Evolutionary conservation across 2,113 vertebrate genomes (phyloP).

Genomic region (Brachyhypopomus occidentalis): DNA sequence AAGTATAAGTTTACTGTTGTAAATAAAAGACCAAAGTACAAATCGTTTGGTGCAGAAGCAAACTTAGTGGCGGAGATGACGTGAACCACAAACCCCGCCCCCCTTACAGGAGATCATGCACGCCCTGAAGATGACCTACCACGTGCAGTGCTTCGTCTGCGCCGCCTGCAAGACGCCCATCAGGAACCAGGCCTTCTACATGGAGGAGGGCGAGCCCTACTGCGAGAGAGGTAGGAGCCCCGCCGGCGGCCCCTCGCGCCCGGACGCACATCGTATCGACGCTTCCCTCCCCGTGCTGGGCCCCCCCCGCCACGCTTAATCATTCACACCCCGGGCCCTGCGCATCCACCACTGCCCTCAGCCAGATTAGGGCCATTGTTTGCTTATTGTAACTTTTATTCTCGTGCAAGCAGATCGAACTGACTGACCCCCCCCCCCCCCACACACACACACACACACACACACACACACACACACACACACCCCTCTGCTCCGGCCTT

Average conservation of each 20-base stretch:
- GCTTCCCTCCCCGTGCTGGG: too few relatives aligned
- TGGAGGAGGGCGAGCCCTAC: slow-evolving; percentile 97
- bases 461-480: too few relatives aligned
- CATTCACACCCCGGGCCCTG: slow-evolving; percentile 26
- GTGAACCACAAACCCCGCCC: background rate
- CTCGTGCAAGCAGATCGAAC: background rate
- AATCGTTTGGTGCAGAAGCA: too few relatives aligned
- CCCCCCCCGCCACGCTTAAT: slow-evolving; percentile 38
- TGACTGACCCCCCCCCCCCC: background rate
- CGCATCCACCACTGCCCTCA: slow-evolving; percentile 14
- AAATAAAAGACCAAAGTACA: too few relatives aligned
- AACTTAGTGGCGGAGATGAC: background rate
- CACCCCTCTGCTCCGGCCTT: background rate
- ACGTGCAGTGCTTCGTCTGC: slow-evolving; percentile 93
- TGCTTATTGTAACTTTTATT: background rate
- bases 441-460: too few relatives aligned
- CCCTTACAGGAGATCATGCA: slow-evolving; percentile 94
- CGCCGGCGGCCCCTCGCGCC: background rate
- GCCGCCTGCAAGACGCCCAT: slow-evolving; percentile 92
- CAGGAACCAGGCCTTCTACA: slow-evolving; percentile 96
- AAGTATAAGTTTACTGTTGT: too few relatives aligned
- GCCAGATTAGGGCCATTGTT: background rate
- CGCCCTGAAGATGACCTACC: slow-evolving; percentile 98
- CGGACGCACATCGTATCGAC: slow-evolving; percentile 47
- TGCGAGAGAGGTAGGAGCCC: slow-evolving; percentile 88